Base-by-base conservation (phyloP, 2,797 vertebrate species). In the Parauchenoglanis punctatus region DNA sequence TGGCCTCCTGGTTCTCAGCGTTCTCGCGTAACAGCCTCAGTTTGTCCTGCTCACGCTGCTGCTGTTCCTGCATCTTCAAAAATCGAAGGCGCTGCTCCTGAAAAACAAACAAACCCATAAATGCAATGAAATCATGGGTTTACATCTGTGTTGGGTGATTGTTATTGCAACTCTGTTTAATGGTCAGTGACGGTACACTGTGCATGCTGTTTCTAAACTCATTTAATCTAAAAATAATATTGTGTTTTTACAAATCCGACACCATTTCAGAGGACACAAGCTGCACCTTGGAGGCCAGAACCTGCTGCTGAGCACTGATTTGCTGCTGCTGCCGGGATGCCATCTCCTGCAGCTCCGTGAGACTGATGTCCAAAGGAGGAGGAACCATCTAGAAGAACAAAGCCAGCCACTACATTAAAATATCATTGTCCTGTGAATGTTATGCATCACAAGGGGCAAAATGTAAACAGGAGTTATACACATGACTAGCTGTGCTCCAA, bases 51-150 rank as follows among this genome's bases (percentile, higher is more conserved):
- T 98, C 97, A 88, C 97, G 97, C 31, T 96, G 96, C 88, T 98
- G 97, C 91, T 99, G 96, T 77, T 93, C 95, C 87, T 98, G 97
- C 92, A 98, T 97, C 89, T 98, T 99, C 90, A 99, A 91, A 91
- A 95, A 96, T 82, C 97, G 97, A 89, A 99, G 93, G 0, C 98
- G 96, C 91, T 99, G 99, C 75, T 99, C 98, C 99, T 99, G 90
- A 59, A 40, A 28, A 52, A 31, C 67, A 63, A n/a, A 59, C 72
- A 58, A 0, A 11, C 4, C 18, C n/a, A 78, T 2, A 44, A 31
- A 78, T 1, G 11, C 76, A 80, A 10, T 25, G 35, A 61, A 40
- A 3, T n/a, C 35, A 15, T 61, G 20, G 31, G 52, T 1, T 76
- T n/a, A 78, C 17, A 5, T 12, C 18, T 25, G 20, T 28, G 6